Conservation (phyloP, 2,888 invertebrate species). For the Rosalia funebris region DNA sequence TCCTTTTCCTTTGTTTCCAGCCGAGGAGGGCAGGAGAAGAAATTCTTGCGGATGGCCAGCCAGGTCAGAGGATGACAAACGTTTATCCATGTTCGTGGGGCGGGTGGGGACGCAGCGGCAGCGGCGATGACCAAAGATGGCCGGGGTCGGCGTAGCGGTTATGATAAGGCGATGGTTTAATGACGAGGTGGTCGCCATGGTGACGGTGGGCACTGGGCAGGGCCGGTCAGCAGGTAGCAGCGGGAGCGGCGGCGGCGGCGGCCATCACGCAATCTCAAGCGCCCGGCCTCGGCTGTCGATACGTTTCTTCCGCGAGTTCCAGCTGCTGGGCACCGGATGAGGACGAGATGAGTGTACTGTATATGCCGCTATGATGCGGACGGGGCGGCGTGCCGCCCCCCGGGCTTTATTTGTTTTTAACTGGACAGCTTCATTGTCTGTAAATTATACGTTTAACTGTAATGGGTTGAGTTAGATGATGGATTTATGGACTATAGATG, state of each 20-base stretch:
- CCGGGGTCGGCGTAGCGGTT: constrained; percentile 65
- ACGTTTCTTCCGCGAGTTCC: constrained; percentile 32
- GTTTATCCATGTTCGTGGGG: constrained; percentile 42
- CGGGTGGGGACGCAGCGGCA: constrained; percentile 48
- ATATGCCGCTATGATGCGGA: background rate
- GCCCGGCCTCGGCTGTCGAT: constrained; percentile 44
- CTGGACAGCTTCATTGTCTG: constrained; percentile 31
- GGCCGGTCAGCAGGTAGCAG: constrained; percentile 63
- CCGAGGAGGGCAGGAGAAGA: constrained; percentile 17
- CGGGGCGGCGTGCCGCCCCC: constrained; percentile 1
- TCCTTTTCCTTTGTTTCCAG: constrained; percentile 31
- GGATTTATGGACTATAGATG: constrained; percentile 10
- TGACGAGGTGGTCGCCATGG: constrained; percentile 67
- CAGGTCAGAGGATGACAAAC: constrained; percentile 46
- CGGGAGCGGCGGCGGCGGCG: constrained; percentile 57
- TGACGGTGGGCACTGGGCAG: constrained; percentile 66
- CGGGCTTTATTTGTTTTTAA: constrained; percentile 29
- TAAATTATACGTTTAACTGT: constrained; percentile 29
- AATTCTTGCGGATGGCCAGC: constrained; percentile 39
- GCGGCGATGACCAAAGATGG: constrained; percentile 64
- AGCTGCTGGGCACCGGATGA: constrained; percentile 11
- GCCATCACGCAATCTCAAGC: constrained; percentile 65
- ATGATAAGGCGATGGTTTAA: constrained; percentile 70
- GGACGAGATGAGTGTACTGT: constrained; percentile 16
- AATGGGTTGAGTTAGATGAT: constrained; percentile 12